Base-by-base conservation (phyloP, 2,888 invertebrate species). In the Aspidiotus destructor region DNA sequence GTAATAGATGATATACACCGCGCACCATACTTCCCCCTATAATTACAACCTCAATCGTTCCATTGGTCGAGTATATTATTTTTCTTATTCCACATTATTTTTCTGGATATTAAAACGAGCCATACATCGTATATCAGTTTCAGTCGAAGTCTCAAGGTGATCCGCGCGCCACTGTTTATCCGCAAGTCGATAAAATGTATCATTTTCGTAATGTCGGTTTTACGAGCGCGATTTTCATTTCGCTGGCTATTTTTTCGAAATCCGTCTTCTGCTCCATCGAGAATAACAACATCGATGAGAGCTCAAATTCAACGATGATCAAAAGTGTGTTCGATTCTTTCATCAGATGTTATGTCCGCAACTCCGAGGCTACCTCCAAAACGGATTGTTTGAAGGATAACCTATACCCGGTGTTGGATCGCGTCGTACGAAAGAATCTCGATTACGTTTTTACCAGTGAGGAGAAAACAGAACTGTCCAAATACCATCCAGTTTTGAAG, bases 381-480 rank as follows among this genome's bases (percentile, higher is more conserved):
- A 48, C 11, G 10, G 11, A 48, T 11, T 48, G 48, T n/a, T n/a
- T 48, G 48, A 48, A 48, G 6, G 48, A 48, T 11, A 48, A 48
- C 2, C 48, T 48, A 48, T 48, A 48, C 48, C 48, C n/a, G 48
- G 48, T 48, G 10, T n/a, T 48, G 11, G 48, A 48, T 48, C 48
- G n/a, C 11, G n/a, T n/a, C 11, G 48, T 48, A 13, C 48, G 48
- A n/a, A 11, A 48, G 11, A 48, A 48, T 48, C 58, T 58, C 13
- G 28, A 28, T 40, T 11, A 17, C 11, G 11, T 28, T 10, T 58
- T 58, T 40, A 58, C 17, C 58, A 13, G 40, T 8, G 58, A 58
- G 13, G 58, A 58, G 13, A 58, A 28, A 58, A 9, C 58, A 28
- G 58, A 58, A 58, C 11, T 58, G 40, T 28, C 28, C 17, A 16